These are phyloP conservation scores for Phycodurus eques DNA, from an alignment of 2,113 vertebrate species.

Conservation along the genomic window DNA sequence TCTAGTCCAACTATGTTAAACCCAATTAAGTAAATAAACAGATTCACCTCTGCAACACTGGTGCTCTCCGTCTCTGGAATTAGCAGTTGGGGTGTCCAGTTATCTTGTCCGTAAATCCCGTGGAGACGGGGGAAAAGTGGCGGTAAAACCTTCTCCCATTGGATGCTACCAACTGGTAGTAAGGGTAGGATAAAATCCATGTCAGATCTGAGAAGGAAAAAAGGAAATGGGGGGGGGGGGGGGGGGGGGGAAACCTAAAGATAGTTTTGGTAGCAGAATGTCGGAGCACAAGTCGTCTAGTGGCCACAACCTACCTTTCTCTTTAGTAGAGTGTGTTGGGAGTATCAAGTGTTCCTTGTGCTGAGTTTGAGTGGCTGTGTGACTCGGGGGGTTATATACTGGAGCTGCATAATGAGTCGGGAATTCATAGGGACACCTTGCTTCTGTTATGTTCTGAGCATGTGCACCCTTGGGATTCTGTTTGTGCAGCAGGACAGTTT, in stretches of 20 bases:
- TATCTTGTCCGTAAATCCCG: conserved; percentile 51
- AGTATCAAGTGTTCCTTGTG: neutral
- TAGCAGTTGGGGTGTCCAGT: conserved; percentile 58
- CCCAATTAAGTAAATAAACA: neutral
- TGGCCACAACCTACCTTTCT: conserved; percentile 21
- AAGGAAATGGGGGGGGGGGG: neutral
- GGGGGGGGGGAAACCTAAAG: neutral
- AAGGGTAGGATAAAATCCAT: conserved; percentile 72
- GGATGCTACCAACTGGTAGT: conserved; percentile 52
- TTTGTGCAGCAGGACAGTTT: conserved; percentile 31
- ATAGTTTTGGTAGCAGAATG: neutral
- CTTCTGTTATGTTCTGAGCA: conserved; percentile 44
- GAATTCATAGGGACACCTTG: conserved; percentile 58
- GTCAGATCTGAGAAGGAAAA: neutral
- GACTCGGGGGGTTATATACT: conserved; percentile 45
- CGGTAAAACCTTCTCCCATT: conserved; percentile 68
- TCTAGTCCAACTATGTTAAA: conserved; percentile 1
- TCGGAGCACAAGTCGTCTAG: neutral
- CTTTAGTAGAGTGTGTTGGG: neutral
- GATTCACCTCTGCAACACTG: conserved; percentile 63
- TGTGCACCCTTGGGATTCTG: conserved; percentile 42
- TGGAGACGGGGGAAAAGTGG: conserved; percentile 67
- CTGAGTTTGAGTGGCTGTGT: conserved; percentile 10
- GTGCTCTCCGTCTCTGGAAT: conserved; percentile 54
- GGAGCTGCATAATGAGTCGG: conserved; percentile 58